Evolutionary conservation across 2,113 vertebrate genomes (phyloP), one percentile per base, ranked within the genome.

Genomic region (Megalops atlanticus): DNA sequence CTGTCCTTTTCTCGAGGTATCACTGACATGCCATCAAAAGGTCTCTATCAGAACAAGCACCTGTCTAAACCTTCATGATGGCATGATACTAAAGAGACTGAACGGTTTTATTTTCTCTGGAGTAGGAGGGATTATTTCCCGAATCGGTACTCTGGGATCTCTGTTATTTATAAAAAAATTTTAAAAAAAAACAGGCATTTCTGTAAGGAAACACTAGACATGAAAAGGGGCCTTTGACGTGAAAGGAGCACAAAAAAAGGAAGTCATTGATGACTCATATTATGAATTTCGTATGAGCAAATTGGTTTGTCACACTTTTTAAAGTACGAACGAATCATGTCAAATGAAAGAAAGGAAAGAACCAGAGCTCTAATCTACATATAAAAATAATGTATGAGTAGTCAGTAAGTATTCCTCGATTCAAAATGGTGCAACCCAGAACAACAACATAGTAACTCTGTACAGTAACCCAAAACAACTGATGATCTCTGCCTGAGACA

Each of bases 91-190:
- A 24, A 64, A 58, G 52, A 58, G 24, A 64, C 58, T 31, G 5
- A 31, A 31, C n/a, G n/a, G 11, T 10, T 31, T 64, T 11, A 24
- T 58, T 24, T 58, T 58, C 5, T 31, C 27, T 64, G 58, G 7
- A 64, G 31, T 64, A 64, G 58, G 31, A 64, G n/a, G 31, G 21
- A 64, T 64, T 64, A 24, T 64, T 64, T 8, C 31, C 31, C n/a
- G 24, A 64, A 24, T 31, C 8, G 58, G 24, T 4, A 6, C 15
- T 8, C 8, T 24, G 5, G 6, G n/a, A 18, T n/a, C n/a, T 2
- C 58, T 8, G 58, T 31, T 64, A 64, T 64, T 64, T 64, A 64
- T 64, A 64, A n/a, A 64, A n/a, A n/a, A n/a, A n/a, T n/a, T n/a
- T n/a, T n/a, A n/a, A n/a, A n/a, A n/a, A n/a, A n/a, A 64, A 27